A percentile compares a stretch with the other conserved stretches of the same genome.
Conservation (phyloP, 2,113 vertebrate species). For the Sorex fumeus region DNA sequence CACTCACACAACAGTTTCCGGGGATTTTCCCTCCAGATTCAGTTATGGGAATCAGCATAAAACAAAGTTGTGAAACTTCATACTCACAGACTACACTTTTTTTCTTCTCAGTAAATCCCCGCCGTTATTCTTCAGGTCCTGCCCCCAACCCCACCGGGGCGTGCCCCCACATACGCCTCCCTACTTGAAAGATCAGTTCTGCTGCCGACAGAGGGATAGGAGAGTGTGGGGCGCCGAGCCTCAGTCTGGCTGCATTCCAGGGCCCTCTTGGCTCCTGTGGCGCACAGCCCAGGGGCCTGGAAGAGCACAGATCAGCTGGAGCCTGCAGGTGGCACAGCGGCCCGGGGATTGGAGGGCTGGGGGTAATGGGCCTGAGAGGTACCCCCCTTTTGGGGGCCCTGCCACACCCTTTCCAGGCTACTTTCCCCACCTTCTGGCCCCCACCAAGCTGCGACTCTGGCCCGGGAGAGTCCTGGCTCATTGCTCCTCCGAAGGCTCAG, state of each 20-base stretch:
- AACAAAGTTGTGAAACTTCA: conserved; percentile 43
- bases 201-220: too few species aligned
- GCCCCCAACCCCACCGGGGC: background rate
- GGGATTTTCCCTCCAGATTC: conserved; percentile 69
- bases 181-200: background rate
- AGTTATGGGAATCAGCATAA: conserved; percentile 51
- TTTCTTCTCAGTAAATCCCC: conserved; percentile 13
- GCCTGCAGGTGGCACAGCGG: rapidly evolving
- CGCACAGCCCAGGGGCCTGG: background rate
- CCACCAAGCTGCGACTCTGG: rapidly evolving
- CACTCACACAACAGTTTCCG: background rate
- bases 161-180: background rate
- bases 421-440: background rate
- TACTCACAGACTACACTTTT: too few species aligned
- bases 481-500: too few species aligned
- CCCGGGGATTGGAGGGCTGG: background rate
- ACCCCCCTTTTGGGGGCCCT: background rate
- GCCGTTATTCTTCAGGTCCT: background rate
- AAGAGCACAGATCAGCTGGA: background rate
- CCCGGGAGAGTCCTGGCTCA: too few species aligned
- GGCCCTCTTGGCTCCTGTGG: background rate
- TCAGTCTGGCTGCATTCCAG: background rate
- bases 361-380: background rate
- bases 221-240: too few species aligned
- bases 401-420: background rate